Conservation (phyloP, 2,888 invertebrate genomes). For the Mimachlamys varia region DNA sequence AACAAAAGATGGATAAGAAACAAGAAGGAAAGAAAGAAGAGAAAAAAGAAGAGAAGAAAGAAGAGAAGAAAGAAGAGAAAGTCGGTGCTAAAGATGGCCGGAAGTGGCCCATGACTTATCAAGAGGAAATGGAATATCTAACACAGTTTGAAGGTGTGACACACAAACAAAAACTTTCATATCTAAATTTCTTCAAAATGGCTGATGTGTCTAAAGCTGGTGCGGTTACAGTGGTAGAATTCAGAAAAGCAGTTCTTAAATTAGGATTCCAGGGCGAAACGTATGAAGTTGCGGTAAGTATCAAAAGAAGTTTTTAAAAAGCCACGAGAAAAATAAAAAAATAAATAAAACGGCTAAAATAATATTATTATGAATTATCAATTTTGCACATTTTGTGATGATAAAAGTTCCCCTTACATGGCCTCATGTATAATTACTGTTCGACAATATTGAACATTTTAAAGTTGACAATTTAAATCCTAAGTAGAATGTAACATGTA, state of each 20-base stretch:
- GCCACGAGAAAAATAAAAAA: neutral
- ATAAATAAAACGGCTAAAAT: neutral
- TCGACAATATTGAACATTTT: neutral
- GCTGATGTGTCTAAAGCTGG: neutral
- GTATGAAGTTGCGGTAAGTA: neutral
- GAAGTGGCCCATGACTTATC: conserved; percentile 14
- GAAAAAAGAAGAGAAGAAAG: neutral
- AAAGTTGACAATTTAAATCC: neutral
- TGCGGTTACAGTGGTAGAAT: neutral
- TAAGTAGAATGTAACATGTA: neutral
- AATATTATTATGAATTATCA: neutral
- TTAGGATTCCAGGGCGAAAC: neutral
- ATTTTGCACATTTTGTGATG: neutral
- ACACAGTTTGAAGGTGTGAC: conserved; percentile 12
- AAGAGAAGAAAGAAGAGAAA: neutral
- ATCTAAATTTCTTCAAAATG: conserved; percentile 14
- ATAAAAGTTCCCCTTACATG: neutral
- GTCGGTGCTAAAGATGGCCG: neutral
- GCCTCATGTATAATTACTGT: neutral
- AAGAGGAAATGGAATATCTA: conserved; percentile 4
- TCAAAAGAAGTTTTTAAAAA: neutral
- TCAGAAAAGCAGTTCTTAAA: neutral
- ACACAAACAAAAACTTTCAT: conserved; percentile 14
- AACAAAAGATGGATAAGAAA: neutral
- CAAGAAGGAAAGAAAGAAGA: neutral